These are phyloP conservation scores for Agonopterix arenella DNA, from an alignment of 2,888 invertebrate species.

Conservation along the genomic window DNA sequence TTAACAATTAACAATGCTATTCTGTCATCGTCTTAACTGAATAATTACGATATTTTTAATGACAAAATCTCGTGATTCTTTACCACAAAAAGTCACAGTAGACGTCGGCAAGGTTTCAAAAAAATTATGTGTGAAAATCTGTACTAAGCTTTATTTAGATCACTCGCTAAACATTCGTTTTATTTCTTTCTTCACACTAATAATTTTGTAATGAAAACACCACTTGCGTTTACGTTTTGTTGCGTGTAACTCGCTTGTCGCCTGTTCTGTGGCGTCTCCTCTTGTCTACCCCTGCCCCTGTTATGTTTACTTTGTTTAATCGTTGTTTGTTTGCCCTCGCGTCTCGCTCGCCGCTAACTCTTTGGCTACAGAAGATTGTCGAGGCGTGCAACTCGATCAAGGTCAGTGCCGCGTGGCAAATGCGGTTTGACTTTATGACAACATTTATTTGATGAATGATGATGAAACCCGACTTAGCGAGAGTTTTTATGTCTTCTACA, in stretches of 20 bases:
- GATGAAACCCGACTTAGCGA: not conserved
- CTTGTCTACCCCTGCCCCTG: too few species aligned
- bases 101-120: too few species aligned
- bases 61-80: too few species aligned
- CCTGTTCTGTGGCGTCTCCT: conserved; percentile 9
- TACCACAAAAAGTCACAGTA: too few species aligned
- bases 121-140: too few species aligned
- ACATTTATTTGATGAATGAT: conserved; percentile 16
- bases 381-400: conserved; percentile 96
- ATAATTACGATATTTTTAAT: too few species aligned
- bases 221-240: not conserved
- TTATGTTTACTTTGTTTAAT: conserved; percentile 37
- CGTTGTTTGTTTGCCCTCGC: conserved; percentile 57
- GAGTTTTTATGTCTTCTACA: not conserved
- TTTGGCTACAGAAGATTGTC: conserved; percentile 89
- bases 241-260: conserved; percentile 8
- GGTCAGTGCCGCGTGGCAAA: conserved; percentile 76
- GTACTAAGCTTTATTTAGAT: too few species aligned
- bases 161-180: too few species aligned
- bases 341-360: conserved; percentile 53
- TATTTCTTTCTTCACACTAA: too few species aligned
- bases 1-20: too few species aligned
- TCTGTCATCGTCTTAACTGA: too few species aligned
- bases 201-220: too few species aligned
- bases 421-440: conserved; percentile 23